A percentile compares a stretch with the other conserved stretches of the same genome.
These are phyloP conservation scores for Casuarius casuarius DNA, from an alignment of 2,113 vertebrate species.

Conservation along the genomic window DNA sequence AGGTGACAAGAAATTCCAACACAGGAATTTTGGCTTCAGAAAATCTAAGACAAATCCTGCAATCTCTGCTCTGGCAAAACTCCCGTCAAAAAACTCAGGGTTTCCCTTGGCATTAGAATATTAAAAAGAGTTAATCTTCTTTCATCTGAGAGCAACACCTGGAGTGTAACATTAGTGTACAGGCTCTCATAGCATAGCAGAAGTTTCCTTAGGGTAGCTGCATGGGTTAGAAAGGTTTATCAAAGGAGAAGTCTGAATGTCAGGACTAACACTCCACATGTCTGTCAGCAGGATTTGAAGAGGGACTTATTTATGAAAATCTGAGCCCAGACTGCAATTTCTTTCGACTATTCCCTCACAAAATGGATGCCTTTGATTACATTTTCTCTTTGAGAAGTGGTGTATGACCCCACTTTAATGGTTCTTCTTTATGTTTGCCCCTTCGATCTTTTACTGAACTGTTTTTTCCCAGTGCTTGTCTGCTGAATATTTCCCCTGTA, in stretches of 20 bases:
- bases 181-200: neutral
- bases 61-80: neutral
- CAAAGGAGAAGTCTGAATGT: neutral
- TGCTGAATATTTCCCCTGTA: conserved; percentile 8
- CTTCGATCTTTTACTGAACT: conserved; percentile 36
- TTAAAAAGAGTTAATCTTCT: neutral
- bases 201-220: neutral
- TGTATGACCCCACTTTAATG: conserved; percentile 1
- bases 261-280: neutral
- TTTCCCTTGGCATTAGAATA: neutral
- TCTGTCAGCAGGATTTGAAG: neutral
- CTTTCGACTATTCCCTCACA: neutral
- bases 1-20: neutral
- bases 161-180: neutral
- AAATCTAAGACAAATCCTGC: neutral
- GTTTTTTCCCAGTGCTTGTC: neutral
- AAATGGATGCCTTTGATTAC: conserved; percentile 35
- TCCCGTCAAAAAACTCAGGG: neutral
- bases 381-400: conserved; percentile 44
- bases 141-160: neutral
- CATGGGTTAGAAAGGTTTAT: neutral
- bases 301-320: neutral
- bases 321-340: neutral
- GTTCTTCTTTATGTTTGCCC: neutral
- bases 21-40: neutral